Conservation (phyloP, 2,113 vertebrate genomes). For the Leuciscus idus region DNA sequence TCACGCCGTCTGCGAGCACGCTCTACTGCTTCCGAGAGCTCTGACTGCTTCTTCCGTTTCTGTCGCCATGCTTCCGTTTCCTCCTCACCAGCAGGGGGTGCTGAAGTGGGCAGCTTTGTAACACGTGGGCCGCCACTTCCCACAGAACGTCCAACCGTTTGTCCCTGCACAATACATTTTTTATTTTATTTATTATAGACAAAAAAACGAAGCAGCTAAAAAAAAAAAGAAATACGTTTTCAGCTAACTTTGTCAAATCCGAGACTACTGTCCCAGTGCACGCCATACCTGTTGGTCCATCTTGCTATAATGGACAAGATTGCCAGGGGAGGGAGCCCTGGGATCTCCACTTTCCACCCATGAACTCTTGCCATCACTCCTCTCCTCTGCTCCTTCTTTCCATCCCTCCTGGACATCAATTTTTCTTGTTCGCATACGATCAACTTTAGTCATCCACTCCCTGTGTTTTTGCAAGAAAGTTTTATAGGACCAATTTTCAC, state of each 20-base stretch:
- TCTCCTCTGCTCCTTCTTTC: constrained; percentile 84
- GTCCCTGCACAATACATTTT: constrained; percentile 36
- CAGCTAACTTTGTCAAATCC: neutral
- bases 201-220: neutral
- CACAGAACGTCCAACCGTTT: constrained; percentile 60
- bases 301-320: constrained; percentile 78
- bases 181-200: neutral
- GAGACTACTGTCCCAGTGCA: neutral
- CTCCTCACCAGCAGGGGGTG: constrained; percentile 77
- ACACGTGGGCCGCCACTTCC: constrained; percentile 58
- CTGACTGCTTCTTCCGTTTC: constrained; percentile 89
- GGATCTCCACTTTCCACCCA: constrained; percentile 70
- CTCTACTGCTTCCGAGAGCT: constrained; percentile 92
- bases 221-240: neutral
- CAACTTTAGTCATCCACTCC: constrained; percentile 81
- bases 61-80: constrained; percentile 95
- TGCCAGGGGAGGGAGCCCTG: constrained; percentile 75
- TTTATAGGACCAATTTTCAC: neutral
- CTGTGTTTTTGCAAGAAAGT: constrained; percentile 56
- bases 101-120: constrained; percentile 65
- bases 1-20: constrained; percentile 91
- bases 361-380: constrained; percentile 69
- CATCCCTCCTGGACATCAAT: constrained; percentile 77
- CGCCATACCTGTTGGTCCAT: constrained; percentile 82
- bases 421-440: constrained; percentile 79